These are phyloP conservation scores for Trachemys scripta DNA, from an alignment of 2,113 vertebrate genomes.

Conservation along the genomic window DNA sequence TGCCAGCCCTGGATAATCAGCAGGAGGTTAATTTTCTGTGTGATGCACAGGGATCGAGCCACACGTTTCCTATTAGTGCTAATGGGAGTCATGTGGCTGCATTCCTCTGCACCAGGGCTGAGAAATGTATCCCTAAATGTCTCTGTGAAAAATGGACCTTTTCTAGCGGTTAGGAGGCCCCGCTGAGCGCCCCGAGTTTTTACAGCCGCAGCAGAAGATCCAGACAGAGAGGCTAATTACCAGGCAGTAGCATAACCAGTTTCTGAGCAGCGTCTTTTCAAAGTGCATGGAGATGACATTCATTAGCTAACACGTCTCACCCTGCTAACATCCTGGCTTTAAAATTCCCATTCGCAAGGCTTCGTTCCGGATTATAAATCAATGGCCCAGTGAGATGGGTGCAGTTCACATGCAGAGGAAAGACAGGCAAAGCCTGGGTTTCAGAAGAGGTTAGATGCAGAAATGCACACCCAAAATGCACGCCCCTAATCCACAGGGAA, in stretches of 20 bases:
- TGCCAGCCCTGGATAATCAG: conserved; percentile 18
- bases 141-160: conserved; percentile 27
- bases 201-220: conserved; percentile 39
- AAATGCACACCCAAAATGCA: neutral
- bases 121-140: conserved; percentile 21
- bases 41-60: neutral
- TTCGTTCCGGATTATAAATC: conserved; percentile 59
- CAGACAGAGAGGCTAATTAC: conserved; percentile 35
- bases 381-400: conserved; percentile 13
- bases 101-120: neutral
- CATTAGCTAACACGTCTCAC: conserved; percentile 2
- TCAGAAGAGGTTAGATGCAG: neutral
- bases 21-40: conserved; percentile 28
- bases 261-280: conserved; percentile 43
- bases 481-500: neutral
- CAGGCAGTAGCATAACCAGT: conserved; percentile 49
- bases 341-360: neutral
- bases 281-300: conserved; percentile 60
- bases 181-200: conserved; percentile 67
- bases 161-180: conserved; percentile 26
- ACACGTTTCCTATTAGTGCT: conserved; percentile 66
- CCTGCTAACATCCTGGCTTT: conserved; percentile 2
- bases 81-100: conserved; percentile 58
- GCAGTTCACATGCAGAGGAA: conserved; percentile 39
- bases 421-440: neutral